Evolutionary conservation across 2,113 vertebrate species (phyloP), one percentile per base, ranked within the genome.

Genomic region (Mormyrus iriodes): DNA sequence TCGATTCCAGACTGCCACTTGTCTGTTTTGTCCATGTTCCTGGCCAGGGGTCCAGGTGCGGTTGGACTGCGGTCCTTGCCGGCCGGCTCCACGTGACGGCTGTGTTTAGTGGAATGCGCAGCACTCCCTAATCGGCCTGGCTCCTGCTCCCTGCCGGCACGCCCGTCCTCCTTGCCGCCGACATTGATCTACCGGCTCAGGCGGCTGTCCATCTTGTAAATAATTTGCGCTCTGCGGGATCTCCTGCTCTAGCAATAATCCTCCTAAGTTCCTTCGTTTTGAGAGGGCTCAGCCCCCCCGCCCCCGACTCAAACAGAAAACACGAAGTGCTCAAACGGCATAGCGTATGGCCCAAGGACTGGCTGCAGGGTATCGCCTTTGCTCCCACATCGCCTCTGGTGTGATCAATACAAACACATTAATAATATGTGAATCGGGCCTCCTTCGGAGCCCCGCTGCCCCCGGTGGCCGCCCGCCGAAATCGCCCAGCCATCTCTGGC

Each of bases 261-360:
- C 88, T 46, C 52, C 87, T 87, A 92, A 88, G 90, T 90, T 55
- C 51, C 90, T 89, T 69, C 88, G 69, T 88, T 91, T 89, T 88
- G 87, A 86, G 84, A 79, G 86, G 90, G 76, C 85, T 89, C 58
- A 69, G 52, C 69, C n/a, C 88, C 89, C 65, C 6, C 69, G 3
- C 17, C 52, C 15, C 79, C 46, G 39, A 51, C 79, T 88, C 88
- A 89, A 92, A 90, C 88, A 88, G 85, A 92, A 89, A 88, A 73
- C 90, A 90, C 92, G 93, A 91, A 92, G 93, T 89, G 91, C 90
- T 93, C 92, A 93, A 93, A 92, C 92, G 91, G 91, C 91, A 92
- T 92, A 92, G 91, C 92, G 92, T 92, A 93, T 92, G 91, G 91
- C 90, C 91, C 88, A 73, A 92, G 92, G 92, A 92, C 88, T 92